These are phyloP conservation scores for Oxyteleia sp. DNA, from an alignment of 2,888 invertebrate species.

Conservation along the genomic window DNA sequence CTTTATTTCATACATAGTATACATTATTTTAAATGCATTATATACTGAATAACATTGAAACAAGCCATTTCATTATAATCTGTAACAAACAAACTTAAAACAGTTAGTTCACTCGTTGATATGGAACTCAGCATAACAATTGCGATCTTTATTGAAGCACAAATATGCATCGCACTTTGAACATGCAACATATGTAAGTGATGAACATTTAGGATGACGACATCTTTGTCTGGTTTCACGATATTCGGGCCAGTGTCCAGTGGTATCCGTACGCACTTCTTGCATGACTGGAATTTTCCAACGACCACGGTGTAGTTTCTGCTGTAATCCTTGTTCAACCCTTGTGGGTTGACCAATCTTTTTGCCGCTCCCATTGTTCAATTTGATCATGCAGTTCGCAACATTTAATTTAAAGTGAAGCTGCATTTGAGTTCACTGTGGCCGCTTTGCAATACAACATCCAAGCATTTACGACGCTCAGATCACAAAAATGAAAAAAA, in stretches of 20 bases:
- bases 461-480: constrained; percentile 42
- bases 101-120: constrained; percentile 31
- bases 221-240: constrained; percentile 15
- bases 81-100: constrained; percentile 27
- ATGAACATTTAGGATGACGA: background rate
- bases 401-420: constrained; percentile 38
- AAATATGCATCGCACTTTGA: constrained; percentile 16
- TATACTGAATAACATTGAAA: constrained; percentile 28
- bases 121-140: constrained; percentile 34
- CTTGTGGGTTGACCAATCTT: constrained; percentile 35
- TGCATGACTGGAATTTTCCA: constrained; percentile 30
- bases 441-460: constrained; percentile 31
- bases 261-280: constrained; percentile 38
- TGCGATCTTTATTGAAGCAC: constrained; percentile 36
- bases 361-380: constrained; percentile 33
- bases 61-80: constrained; percentile 22
- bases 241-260: constrained; percentile 19
- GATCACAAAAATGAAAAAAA: constrained; percentile 43
- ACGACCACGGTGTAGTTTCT: constrained; percentile 40
- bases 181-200: constrained; percentile 12
- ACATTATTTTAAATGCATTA: constrained; percentile 24
- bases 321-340: constrained; percentile 35
- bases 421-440: constrained; percentile 37
- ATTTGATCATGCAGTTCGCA: constrained; percentile 35
- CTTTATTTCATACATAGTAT: constrained; percentile 26